A percentile compares a stretch with the other conserved stretches of the same genome.
phyloP scores from a whole-genome alignment of 2,113 vertebrate genomes.

The Perca flavescens region DNA sequence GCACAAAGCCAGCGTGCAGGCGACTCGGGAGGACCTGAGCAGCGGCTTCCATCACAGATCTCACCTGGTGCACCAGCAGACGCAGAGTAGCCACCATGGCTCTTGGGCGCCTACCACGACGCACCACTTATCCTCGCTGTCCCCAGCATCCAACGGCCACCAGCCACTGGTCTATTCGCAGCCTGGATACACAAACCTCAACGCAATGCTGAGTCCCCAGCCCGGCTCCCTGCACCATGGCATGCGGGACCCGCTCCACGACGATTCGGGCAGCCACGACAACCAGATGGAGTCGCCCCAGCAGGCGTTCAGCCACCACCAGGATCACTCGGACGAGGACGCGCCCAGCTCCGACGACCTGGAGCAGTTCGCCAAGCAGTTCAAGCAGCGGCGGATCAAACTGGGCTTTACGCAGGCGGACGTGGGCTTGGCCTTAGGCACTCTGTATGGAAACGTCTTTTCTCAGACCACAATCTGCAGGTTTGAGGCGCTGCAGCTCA shows the following conservation, averaged over 20 bases:
- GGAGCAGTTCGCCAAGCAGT: constrained; percentile 99
- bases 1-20: constrained; percentile 89
- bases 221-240: constrained; percentile 88
- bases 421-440: constrained; percentile 96
- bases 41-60: constrained; percentile 91
- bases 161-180: constrained; percentile 94
- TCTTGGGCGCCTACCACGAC: constrained; percentile 91
- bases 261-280: constrained; percentile 87
- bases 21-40: constrained; percentile 89
- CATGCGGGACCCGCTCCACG: constrained; percentile 92
- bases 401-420: constrained; percentile 99
- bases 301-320: constrained; percentile 91
- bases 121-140: constrained; percentile 93
- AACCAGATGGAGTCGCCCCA: constrained; percentile 89
- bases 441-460: constrained; percentile 98
- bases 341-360: constrained; percentile 98
- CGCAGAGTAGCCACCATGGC: constrained; percentile 87
- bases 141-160: constrained; percentile 91
- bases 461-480: constrained; percentile 99
- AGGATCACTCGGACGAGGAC: constrained; percentile 97
- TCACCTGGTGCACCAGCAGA: constrained; percentile 93
- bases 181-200: constrained; percentile 91
- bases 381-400: constrained; percentile 99
- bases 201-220: constrained; percentile 91
- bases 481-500: constrained; percentile 98